Evolutionary conservation across 2,113 vertebrate genomes (phyloP).

Genomic region (Brachyistius frenatus): DNA sequence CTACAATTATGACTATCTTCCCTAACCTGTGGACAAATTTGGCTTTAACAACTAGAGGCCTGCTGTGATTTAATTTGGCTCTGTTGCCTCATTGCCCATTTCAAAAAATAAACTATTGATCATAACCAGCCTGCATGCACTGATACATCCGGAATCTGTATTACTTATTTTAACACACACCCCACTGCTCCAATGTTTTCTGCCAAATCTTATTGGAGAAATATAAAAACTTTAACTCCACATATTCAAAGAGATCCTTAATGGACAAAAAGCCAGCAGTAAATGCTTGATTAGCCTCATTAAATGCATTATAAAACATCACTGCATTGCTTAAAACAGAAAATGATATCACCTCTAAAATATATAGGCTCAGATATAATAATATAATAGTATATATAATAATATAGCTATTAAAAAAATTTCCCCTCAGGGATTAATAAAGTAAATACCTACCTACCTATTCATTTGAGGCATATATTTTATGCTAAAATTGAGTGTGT

Average conservation of each 20-base stretch:
- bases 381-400: too few relatives aligned
- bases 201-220: background rate
- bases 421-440: too few relatives aligned
- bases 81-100: slow-evolving; percentile 32
- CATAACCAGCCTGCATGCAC: background rate
- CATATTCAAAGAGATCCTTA: too few relatives aligned
- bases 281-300: too few relatives aligned
- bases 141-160: slow-evolving; percentile 12
- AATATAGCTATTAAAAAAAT: too few relatives aligned
- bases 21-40: background rate
- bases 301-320: too few relatives aligned
- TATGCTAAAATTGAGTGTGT: background rate
- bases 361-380: too few relatives aligned
- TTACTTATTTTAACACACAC: slow-evolving; percentile 7
- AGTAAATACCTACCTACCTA: too few relatives aligned
- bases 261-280: too few relatives aligned
- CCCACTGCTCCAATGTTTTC: background rate
- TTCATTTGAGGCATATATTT: background rate
- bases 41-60: background rate
- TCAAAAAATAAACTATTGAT: slow-evolving; percentile 46
- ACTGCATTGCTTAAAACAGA: too few relatives aligned
- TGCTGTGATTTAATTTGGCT: slow-evolving; percentile 29
- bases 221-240: background rate
- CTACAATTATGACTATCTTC: background rate
- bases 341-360: background rate